Evolutionary conservation across 2,888 invertebrate genomes (phyloP).

Genomic region (Phania funesta): DNA sequence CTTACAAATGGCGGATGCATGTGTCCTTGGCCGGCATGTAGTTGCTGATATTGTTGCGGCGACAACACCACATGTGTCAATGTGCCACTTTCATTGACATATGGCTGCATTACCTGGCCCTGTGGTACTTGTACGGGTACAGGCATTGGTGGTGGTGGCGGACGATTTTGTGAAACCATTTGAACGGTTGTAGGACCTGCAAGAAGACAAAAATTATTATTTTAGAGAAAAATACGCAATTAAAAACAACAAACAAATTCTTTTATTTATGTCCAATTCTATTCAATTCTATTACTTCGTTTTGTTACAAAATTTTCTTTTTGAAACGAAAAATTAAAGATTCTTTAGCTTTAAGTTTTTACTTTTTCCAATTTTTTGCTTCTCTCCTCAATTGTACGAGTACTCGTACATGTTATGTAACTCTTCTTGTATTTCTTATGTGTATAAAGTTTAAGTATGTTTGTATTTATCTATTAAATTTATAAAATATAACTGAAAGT

Average conservation of each 20-base stretch:
- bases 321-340: neutral
- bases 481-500: conserved; percentile 58
- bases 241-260: too few relatives aligned
- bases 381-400: neutral
- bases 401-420: neutral
- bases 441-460: conserved; percentile 14
- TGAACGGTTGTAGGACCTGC: conserved; percentile 91
- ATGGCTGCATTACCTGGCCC: conserved; percentile 94
- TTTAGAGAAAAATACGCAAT: too few relatives aligned
- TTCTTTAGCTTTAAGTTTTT: conserved; percentile 19
- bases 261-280: too few relatives aligned
- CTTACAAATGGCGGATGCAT: conserved; percentile 86
- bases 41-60: conserved; percentile 84
- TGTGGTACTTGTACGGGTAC: conserved; percentile 96
- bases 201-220: conserved; percentile 74
- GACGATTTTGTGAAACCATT: conserved; percentile 90
- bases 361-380: neutral
- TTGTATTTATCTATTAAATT: conserved; percentile 55
- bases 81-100: conserved; percentile 93
- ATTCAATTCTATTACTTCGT: too few relatives aligned
- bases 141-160: conserved; percentile 88
- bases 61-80: conserved; percentile 94
- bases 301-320: too few relatives aligned
- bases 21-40: conserved; percentile 81
- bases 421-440: conserved; percentile 16